Evolutionary conservation across 2,888 invertebrate species (phyloP).

Genomic region (Dasysyrphus albostriatus): DNA sequence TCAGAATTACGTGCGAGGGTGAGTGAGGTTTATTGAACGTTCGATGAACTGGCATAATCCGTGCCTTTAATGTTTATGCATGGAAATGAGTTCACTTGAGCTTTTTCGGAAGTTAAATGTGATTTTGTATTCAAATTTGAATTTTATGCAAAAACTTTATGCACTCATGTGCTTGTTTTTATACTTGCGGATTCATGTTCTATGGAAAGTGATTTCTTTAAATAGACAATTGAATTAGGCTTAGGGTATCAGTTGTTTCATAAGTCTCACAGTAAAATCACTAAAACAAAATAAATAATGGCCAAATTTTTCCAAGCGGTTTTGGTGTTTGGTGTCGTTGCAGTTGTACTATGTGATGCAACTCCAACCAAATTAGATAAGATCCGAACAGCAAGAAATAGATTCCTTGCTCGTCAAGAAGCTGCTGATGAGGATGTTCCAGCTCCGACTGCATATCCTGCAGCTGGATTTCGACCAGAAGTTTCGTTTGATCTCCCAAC

Average conservation of each 20-base stretch:
- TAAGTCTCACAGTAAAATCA: constrained; percentile 1
- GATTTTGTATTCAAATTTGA: constrained; percentile 53
- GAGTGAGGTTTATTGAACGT: constrained; percentile 35
- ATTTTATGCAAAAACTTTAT: constrained; percentile 45
- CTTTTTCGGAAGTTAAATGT: constrained; percentile 18
- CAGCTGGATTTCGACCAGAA: constrained; percentile 55
- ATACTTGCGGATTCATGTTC: neutral
- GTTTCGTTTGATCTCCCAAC: constrained; percentile 59
- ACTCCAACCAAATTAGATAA: constrained; percentile 7
- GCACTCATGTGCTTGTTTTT: constrained; percentile 27
- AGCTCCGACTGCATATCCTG: constrained; percentile 60
- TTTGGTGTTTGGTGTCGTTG: neutral
- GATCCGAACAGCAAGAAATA: neutral
- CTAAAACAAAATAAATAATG: constrained; percentile 25
- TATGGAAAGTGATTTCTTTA: constrained; percentile 44
- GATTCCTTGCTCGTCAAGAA: constrained; percentile 19
- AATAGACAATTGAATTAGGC: constrained; percentile 39
- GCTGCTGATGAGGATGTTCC: constrained; percentile 22
- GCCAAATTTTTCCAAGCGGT: constrained; percentile 3
- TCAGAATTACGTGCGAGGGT: constrained; percentile 44
- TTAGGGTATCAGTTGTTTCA: constrained; percentile 42
- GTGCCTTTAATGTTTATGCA: constrained; percentile 15
- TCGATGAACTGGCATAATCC: constrained; percentile 48
- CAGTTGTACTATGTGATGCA: constrained; percentile 5
- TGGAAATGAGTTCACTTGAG: constrained; percentile 23